These are phyloP conservation scores for Brenthis hecate DNA, from an alignment of 2,888 invertebrate genomes.

Conservation along the genomic window DNA sequence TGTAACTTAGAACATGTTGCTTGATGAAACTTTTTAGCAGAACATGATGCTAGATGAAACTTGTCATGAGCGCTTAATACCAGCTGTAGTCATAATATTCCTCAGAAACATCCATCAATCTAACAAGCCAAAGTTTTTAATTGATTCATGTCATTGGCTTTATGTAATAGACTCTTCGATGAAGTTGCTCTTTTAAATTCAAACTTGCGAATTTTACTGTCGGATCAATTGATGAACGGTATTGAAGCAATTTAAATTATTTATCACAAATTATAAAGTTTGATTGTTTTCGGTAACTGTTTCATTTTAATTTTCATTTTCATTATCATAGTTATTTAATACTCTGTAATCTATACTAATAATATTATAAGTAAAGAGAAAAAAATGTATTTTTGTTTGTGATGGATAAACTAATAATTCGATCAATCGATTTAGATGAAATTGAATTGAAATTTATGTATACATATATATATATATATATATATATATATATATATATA, in stretches of 20 bases:
- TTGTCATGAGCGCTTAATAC: neutral
- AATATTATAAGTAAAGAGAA: too few relatives aligned
- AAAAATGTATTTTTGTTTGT: too few relatives aligned
- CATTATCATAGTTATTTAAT: too few relatives aligned
- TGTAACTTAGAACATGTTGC: too few relatives aligned
- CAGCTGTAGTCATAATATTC: neutral
- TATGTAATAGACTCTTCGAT: constrained; percentile 28
- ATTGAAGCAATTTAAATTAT: constrained; percentile 17
- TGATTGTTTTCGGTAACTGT: constrained; percentile 12
- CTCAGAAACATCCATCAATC: neutral
- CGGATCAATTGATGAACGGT: constrained; percentile 18
- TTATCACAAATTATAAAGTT: constrained; percentile 20
- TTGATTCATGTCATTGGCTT: constrained; percentile 18
- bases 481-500: too few relatives aligned
- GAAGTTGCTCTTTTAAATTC: constrained; percentile 30
- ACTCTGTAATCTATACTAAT: too few relatives aligned
- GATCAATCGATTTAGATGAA: too few relatives aligned
- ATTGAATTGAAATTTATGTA: too few relatives aligned
- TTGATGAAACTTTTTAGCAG: too few relatives aligned
- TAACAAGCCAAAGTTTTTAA: constrained; percentile 14
- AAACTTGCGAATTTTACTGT: constrained; percentile 20
- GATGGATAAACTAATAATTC: too few relatives aligned
- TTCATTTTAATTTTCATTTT: neutral
- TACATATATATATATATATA: too few relatives aligned
- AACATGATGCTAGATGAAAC: neutral